Evolutionary conservation across 2,113 vertebrate genomes (phyloP), one percentile per base, ranked within the genome.

Genomic region (Gnathonemus longibarbis): DNA sequence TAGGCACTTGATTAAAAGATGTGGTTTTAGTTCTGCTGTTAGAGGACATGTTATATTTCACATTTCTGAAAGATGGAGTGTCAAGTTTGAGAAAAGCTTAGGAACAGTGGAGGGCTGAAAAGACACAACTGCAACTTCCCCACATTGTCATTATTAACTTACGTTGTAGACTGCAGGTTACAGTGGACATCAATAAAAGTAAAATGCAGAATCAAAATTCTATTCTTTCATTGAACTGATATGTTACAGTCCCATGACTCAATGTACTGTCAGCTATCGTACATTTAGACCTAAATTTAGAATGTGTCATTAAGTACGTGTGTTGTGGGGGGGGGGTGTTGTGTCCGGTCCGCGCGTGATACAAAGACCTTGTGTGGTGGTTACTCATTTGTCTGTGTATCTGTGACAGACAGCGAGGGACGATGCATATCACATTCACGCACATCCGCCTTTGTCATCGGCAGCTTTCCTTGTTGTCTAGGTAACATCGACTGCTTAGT

Each of bases 401-500:
- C n/a, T 39, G 50, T 87, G 84, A 49, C n/a, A 24, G 24, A 15
- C 24, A 86, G 21, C 1, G n/a, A 86, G 48, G 48, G 21, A 27
- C n/a, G n/a, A 52, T 3, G 86, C 50, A 9, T 42, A 5, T 50
- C 53, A 11, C 21, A 50, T 35, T 39, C 49, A 19, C 27, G 49
- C 46, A 56, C 88, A 62, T 19, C 87, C 52, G 45, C 13, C 31
- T 66, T 45, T 88, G 53, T 84, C 88, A 24, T 35, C 88, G 17
- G 74, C 74, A 84, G 62, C 74, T 84, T 46, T 52, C 48, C 88
- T 8, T 27, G 70, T 53, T n/a, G 49, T 83, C 88, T 83, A 52
- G 74, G 88, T 74, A 84, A 89, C 88, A 42, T 52, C n/a, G 35
- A 21, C 49, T 45, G 88, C 88, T 89, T 15, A 83, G 88, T 80